Evolutionary conservation across 92 coral and sea anemone genomes (phyloP).

Genomic region (Phenganax subtilis): DNA sequence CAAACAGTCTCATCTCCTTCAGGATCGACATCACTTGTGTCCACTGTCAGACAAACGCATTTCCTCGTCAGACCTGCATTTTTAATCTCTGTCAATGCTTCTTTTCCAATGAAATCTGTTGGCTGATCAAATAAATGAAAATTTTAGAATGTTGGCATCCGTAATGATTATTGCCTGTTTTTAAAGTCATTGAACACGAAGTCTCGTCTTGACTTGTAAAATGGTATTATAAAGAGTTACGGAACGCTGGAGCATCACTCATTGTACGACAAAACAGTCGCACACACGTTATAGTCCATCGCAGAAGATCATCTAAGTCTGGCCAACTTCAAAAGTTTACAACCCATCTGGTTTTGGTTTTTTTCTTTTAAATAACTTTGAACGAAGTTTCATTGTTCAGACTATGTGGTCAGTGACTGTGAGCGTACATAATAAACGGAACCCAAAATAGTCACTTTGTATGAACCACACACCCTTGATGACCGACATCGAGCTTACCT

Average conservation of each 20-base stretch:
- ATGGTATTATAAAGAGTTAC: no score
- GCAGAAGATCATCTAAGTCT: no score
- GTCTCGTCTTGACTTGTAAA: neutral
- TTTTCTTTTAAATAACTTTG: no score
- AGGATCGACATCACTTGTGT: conserved; percentile 87
- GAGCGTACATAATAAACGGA: no score
- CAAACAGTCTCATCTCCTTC: conserved; percentile 93
- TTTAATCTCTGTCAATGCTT: conserved; percentile 69
- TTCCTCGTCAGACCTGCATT: conserved; percentile 71
- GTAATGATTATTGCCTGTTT: neutral
- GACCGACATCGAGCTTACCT: conserved; percentile 51
- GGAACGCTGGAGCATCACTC: no score
- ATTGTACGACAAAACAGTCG: no score
- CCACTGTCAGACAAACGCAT: conserved; percentile 73
- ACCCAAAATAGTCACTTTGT: no score
- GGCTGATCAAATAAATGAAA: conserved; percentile 43
- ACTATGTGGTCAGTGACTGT: no score
- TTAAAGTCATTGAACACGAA: neutral
- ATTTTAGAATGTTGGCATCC: no score
- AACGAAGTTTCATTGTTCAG: neutral
- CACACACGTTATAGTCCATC: no score
- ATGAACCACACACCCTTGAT: neutral
- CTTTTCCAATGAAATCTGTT: conserved; percentile 77
- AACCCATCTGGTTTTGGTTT: no score
- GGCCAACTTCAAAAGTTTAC: no score